Conservation (phyloP, 2,113 vertebrate genomes). For the Puntigrus tetrazona region DNA sequence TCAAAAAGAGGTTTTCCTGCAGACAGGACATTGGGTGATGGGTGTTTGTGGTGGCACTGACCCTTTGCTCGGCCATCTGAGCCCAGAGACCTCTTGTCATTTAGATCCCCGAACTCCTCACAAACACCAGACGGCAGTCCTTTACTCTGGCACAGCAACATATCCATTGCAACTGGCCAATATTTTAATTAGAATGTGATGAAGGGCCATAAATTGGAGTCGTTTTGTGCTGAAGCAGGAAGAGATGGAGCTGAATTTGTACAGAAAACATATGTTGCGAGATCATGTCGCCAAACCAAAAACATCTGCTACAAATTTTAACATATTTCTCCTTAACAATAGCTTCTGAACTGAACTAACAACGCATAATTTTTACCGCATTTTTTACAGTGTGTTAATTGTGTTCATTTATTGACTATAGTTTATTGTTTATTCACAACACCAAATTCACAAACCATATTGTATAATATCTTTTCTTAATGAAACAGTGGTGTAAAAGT, state of each 20-base stretch:
- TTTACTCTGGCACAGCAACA: slow-evolving; percentile 15
- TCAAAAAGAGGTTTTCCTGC: background rate
- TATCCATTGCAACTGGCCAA: slow-evolving; percentile 24
- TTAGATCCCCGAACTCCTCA: slow-evolving; percentile 57
- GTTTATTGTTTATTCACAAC: background rate
- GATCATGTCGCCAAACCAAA: background rate
- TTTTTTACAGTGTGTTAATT: background rate
- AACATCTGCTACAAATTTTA: slow-evolving; percentile 1
- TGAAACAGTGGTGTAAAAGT: background rate
- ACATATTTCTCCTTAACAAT: background rate
- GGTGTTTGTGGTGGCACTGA: slow-evolving; percentile 38
- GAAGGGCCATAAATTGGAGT: slow-evolving; percentile 3
- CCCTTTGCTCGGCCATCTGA: slow-evolving; percentile 46
- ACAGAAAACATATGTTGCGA: slow-evolving; percentile 50
- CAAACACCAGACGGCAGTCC: slow-evolving; percentile 31
- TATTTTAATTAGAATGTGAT: slow-evolving; percentile 22
- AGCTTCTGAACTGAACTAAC: background rate
- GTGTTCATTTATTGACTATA: background rate
- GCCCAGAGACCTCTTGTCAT: slow-evolving; percentile 61
- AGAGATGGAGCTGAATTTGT: slow-evolving; percentile 5
- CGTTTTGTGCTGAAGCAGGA: background rate
- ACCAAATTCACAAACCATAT: background rate
- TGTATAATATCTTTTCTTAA: background rate
- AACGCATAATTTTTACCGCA: background rate
- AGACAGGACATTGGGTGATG: slow-evolving; percentile 27